Percentiles rank a stretch among this genome's conserved stretches.
These are phyloP conservation scores for Sturnus vulgaris DNA, from an alignment of 2,113 vertebrate species.

Conservation along the genomic window DNA sequence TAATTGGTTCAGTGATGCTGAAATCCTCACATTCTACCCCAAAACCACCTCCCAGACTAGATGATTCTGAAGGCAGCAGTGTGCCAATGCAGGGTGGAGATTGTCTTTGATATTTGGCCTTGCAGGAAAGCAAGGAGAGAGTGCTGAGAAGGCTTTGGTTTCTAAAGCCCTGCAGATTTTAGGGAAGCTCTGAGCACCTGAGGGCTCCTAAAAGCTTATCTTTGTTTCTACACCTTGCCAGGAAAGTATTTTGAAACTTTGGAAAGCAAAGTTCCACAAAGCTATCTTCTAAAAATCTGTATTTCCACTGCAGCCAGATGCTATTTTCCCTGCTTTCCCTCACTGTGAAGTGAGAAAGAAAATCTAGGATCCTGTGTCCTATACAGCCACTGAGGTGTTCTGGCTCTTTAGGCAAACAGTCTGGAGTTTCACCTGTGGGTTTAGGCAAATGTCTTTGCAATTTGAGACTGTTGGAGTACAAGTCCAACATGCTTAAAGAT, in stretches of 20 bases:
- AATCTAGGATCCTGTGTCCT: neutral
- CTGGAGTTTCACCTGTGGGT: neutral
- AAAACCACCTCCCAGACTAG: neutral
- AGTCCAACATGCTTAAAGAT: neutral
- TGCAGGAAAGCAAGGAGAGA: neutral
- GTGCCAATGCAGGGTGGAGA: neutral
- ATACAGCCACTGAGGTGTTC: neutral
- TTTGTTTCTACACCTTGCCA: neutral
- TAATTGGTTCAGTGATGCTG: neutral
- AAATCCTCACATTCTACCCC: neutral
- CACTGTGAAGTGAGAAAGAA: neutral
- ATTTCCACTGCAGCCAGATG: neutral
- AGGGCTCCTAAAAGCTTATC: neutral
- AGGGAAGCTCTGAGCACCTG: neutral
- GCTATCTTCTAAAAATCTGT: neutral
- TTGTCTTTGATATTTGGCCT: neutral
- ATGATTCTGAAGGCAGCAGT: neutral
- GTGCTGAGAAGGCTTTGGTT: neutral
- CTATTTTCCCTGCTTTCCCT: neutral
- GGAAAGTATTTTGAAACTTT: neutral
- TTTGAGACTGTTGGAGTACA: neutral
- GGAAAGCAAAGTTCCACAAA: neutral
- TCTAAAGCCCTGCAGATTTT: neutral
- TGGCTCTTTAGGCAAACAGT: neutral
- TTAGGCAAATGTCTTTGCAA: neutral